Conservation (phyloP, 64 coral and sea anemone genomes). For the Acropora tenuis region DNA sequence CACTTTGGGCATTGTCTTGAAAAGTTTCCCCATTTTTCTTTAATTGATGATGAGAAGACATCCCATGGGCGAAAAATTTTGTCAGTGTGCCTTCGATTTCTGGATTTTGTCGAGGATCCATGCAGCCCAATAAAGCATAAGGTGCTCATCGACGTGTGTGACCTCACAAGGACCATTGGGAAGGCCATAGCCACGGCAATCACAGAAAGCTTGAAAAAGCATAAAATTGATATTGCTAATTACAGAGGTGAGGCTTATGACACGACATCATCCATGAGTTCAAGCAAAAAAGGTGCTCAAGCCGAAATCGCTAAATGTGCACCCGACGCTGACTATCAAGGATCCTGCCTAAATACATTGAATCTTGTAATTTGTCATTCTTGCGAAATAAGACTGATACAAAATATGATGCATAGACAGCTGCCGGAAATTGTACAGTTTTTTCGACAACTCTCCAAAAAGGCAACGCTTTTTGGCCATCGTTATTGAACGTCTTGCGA, state of each 20-base stretch:
- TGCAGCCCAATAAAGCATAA: conserved; percentile 54
- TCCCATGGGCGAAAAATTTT: conserved; percentile 52
- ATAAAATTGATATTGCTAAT: conserved; percentile 63
- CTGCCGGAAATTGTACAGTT: too few relatives aligned
- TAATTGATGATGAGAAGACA: conserved; percentile 69
- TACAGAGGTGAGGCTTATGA: conserved; percentile 70
- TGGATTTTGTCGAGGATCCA: conserved; percentile 53
- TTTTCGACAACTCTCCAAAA: too few relatives aligned
- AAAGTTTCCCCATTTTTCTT: conserved; percentile 58
- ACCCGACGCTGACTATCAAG: conserved; percentile 53
- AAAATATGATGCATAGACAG: neutral
- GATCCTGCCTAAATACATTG: conserved; percentile 55
- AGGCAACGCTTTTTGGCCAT: too few relatives aligned
- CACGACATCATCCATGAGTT: conserved; percentile 25
- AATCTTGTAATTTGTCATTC: conserved; percentile 65
- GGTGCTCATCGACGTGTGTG: conserved; percentile 45
- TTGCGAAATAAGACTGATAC: conserved; percentile 32
- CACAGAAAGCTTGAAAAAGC: conserved; percentile 48
- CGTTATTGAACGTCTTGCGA: too few relatives aligned
- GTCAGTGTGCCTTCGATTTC: conserved; percentile 65
- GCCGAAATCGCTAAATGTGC: neutral
- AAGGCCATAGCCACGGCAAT: conserved; percentile 54
- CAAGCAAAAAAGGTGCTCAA: too few relatives aligned
- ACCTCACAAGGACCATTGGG: conserved; percentile 66
- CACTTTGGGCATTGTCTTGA: conserved; percentile 67